Conservation (phyloP, 2,113 vertebrate species). For the Centrocercus urophasianus region DNA sequence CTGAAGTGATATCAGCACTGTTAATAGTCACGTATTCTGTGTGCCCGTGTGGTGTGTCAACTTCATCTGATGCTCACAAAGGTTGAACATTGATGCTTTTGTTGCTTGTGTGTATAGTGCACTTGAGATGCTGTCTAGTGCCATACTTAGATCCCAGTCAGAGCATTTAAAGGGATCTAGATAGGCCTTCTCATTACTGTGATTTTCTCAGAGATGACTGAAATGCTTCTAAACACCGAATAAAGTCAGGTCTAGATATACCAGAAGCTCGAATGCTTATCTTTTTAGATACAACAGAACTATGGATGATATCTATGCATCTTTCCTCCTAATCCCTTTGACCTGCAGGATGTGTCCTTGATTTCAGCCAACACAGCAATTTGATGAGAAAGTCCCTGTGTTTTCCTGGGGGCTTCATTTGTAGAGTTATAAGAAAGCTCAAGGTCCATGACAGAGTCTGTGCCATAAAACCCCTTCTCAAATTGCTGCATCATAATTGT, state of each 20-base stretch:
- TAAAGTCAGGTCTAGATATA: background rate
- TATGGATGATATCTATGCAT: background rate
- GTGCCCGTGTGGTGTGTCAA: background rate
- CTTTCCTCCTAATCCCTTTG: background rate
- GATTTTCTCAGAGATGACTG: background rate
- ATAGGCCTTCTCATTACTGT: background rate
- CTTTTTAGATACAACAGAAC: background rate
- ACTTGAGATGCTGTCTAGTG: background rate
- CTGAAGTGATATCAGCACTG: background rate
- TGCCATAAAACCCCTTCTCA: background rate
- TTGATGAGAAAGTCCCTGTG: too few relatives aligned
- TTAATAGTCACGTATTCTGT: background rate
- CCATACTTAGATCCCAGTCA: background rate
- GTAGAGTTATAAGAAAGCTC: background rate
- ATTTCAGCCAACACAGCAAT: too few relatives aligned
- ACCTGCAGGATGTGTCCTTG: background rate
- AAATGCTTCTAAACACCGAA: background rate
- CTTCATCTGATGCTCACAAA: background rate
- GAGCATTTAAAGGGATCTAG: background rate
- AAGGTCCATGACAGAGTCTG: background rate
- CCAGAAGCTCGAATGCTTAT: background rate
- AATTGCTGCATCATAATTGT: background rate
- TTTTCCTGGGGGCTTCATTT: background rate
- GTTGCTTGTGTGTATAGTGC: background rate
- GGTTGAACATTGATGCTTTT: accelerated